A percentile compares a stretch with the other conserved stretches of the same genome.
phyloP scores from a whole-genome alignment of 35 echinoderm and acorn worm genomes.

The Apostichopus japonicus region DNA sequence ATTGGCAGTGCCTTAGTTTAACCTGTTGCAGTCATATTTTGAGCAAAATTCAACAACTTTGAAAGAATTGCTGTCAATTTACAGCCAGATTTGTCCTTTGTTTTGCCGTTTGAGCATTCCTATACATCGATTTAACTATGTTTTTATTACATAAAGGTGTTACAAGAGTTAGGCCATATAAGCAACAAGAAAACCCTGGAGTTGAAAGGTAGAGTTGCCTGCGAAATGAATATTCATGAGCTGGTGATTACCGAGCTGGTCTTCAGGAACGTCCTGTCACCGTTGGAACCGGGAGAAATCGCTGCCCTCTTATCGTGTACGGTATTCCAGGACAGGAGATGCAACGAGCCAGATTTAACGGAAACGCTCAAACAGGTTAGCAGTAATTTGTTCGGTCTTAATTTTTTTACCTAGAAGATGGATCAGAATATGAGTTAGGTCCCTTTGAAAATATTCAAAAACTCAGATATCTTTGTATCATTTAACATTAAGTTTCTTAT shows the following conservation, averaged over 20 bases:
- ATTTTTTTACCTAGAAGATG: no score
- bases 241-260: slow-evolving; percentile 90
- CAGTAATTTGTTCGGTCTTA: not conserved
- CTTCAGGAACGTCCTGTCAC: slow-evolving; percentile 87
- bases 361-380: slow-evolving; percentile 74
- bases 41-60: no score
- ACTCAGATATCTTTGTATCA: no score
- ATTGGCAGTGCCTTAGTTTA: no score
- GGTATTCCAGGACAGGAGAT: slow-evolving; percentile 94
- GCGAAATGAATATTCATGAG: slow-evolving; percentile 97
- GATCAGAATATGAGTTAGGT: no score
- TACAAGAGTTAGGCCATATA: slow-evolving; percentile 75
- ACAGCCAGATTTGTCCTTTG: no score
- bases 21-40: no score
- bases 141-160: slow-evolving; percentile 63
- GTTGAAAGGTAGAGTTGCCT: slow-evolving; percentile 93
- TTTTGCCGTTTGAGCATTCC: no score
- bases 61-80: no score
- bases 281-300: slow-evolving; percentile 76
- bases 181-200: slow-evolving; percentile 73
- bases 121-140: no score
- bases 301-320: slow-evolving; percentile 91
- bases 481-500: no score
- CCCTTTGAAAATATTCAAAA: no score
- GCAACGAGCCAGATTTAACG: slow-evolving; percentile 85